A percentile compares a stretch with the other conserved stretches of the same genome.
Evolutionary conservation across 2,113 vertebrate species (phyloP).

Genomic region (Podarcis cretensis): DNA sequence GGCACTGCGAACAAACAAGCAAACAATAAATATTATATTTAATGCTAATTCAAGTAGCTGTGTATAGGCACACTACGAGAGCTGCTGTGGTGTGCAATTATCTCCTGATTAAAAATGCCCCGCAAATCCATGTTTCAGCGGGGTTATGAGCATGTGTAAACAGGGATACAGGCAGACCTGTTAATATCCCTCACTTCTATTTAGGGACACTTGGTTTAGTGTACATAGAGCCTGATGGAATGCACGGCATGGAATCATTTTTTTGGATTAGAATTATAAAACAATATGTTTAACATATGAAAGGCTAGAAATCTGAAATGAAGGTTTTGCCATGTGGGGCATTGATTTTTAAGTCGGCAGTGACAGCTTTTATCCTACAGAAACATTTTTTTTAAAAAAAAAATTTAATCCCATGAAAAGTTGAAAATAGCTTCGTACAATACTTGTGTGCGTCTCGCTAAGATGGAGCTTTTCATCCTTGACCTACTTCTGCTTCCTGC

Average conservation of each 20-base stretch:
- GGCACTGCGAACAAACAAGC: no score
- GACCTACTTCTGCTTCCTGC: constrained; percentile 74
- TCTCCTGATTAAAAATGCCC: background rate
- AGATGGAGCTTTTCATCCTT: constrained; percentile 74
- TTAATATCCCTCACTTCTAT: background rate
- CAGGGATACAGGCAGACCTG: background rate
- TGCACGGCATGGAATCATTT: constrained; percentile 23
- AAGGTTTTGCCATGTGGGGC: constrained; percentile 66
- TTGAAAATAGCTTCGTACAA: constrained; percentile 74
- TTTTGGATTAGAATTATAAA: constrained; percentile 58
- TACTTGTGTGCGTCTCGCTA: constrained; percentile 60
- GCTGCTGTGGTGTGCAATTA: background rate
- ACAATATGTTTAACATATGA: constrained; percentile 73
- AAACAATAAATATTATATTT: no score
- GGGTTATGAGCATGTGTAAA: background rate
- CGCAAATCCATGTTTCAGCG: background rate
- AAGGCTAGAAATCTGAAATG: constrained; percentile 66
- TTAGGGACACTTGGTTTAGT: background rate
- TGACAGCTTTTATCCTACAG: constrained; percentile 74
- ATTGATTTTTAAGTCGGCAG: constrained; percentile 70
- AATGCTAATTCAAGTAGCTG: background rate
- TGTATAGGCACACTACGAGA: background rate
- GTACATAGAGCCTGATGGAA: background rate
- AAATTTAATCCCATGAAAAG: constrained; percentile 62
- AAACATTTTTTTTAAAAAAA: constrained; percentile 55